These are phyloP conservation scores for Chaenocephalus aceratus DNA, from an alignment of 2,113 vertebrate species.

Conservation along the genomic window DNA sequence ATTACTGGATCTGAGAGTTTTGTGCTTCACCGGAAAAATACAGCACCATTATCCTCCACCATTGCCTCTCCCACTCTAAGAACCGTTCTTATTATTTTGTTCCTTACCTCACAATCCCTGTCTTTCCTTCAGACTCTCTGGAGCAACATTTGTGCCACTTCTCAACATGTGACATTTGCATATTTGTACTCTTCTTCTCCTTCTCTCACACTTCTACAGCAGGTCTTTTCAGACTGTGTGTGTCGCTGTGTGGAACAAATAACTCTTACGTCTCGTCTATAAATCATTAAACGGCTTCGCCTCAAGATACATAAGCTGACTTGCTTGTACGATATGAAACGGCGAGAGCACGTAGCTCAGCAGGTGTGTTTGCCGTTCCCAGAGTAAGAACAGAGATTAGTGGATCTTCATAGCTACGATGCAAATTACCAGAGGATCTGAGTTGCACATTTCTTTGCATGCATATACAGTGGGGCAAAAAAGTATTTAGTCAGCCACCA, in stretches of 20 bases:
- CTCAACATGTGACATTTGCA: neutral
- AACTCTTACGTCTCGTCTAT: slow-evolving; percentile 42
- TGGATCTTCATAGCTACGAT: slow-evolving; percentile 9
- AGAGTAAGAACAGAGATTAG: slow-evolving; percentile 33
- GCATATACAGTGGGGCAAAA: neutral
- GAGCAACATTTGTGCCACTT: neutral
- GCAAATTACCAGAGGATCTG: slow-evolving; percentile 25
- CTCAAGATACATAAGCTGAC: slow-evolving; percentile 50
- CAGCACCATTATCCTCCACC: slow-evolving; percentile 27
- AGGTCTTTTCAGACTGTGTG: slow-evolving; percentile 25
- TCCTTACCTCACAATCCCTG: neutral
- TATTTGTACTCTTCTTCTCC: neutral
- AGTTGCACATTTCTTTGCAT: slow-evolving; percentile 10
- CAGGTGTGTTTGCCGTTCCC: slow-evolving; percentile 44
- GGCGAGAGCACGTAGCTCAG: slow-evolving; percentile 57
- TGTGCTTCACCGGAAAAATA: slow-evolving; percentile 38
- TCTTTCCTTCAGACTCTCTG: neutral
- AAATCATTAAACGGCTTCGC: slow-evolving; percentile 68
- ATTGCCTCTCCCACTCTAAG: neutral
- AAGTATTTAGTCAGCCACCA: no score
- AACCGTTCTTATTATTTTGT: neutral
- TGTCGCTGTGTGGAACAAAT: slow-evolving; percentile 32
- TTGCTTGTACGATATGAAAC: slow-evolving; percentile 54
- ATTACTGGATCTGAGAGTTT: slow-evolving; percentile 36
- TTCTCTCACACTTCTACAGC: slow-evolving; percentile 9